These are phyloP conservation scores for Dicrostonyx torquatus DNA, from an alignment of 2,797 vertebrate species.

Conservation along the genomic window DNA sequence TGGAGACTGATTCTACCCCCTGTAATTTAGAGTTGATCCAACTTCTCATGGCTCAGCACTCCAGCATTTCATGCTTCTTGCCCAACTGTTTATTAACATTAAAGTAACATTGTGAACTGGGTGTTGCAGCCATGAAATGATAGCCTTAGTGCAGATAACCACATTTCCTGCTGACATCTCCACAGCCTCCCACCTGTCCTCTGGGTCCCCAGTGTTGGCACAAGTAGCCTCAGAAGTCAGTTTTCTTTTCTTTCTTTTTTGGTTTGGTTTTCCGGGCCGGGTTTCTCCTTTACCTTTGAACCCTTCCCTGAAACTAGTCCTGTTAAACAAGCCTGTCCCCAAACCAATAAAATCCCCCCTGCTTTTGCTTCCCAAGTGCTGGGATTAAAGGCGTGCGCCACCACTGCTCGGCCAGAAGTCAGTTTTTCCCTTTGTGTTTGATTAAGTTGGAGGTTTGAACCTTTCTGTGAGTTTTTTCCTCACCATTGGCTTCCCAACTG, in stretches of 20 bases:
- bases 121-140: background rate
- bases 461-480: background rate
- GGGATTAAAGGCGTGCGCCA: too few species aligned
- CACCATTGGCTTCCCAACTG: background rate
- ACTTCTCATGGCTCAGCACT: background rate
- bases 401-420: too few species aligned
- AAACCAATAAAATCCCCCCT: too few species aligned
- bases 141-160: background rate
- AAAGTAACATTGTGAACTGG: constrained; percentile 21
- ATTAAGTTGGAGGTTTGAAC: background rate
- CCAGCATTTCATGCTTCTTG: background rate
- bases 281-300: too few species aligned
- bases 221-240: background rate
- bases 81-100: background rate
- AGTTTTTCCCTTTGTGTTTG: constrained; percentile 11
- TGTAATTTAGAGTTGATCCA: background rate
- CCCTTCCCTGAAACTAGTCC: too few species aligned
- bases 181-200: background rate
- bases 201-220: background rate
- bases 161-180: background rate
- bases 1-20: background rate
- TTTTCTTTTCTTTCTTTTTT: too few species aligned
- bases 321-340: too few species aligned
- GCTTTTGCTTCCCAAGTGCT: too few species aligned
- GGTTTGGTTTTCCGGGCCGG: too few species aligned